Conservation (phyloP, 2,888 invertebrate species). For the Endomychus coccineus region DNA sequence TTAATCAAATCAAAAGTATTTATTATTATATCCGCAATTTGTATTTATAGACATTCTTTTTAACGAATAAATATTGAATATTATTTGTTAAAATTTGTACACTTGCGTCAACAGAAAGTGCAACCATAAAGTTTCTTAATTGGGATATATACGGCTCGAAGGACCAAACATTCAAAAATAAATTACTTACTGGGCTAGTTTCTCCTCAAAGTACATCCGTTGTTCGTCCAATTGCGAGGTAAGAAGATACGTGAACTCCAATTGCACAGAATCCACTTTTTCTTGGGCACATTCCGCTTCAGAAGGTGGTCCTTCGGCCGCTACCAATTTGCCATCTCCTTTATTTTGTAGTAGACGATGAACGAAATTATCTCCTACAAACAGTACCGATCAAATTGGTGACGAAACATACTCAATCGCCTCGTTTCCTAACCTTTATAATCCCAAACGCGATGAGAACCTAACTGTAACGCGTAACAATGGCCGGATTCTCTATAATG, state of each 20-base stretch:
- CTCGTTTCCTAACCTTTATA: conserved; percentile 74
- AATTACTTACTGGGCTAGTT: conserved; percentile 49
- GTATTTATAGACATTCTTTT: too few species aligned
- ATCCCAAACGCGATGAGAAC: conserved; percentile 97
- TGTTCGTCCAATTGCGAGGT: conserved; percentile 95
- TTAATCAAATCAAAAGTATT: too few species aligned
- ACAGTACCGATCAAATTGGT: too few species aligned
- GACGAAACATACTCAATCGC: too few species aligned
- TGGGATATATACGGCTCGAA: too few species aligned
- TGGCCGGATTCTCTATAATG: conserved; percentile 95
- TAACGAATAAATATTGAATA: too few species aligned
- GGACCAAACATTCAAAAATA: too few species aligned
- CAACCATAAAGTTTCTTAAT: too few species aligned
- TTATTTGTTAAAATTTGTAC: too few species aligned
- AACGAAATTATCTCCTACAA: conserved; percentile 80
- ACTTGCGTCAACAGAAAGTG: too few species aligned
- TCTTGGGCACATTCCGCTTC: conserved; percentile 58
- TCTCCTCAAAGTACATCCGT: conserved; percentile 83
- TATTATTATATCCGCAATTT: too few species aligned
- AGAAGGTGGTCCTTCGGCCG: conserved; percentile 59
- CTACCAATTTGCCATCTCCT: conserved; percentile 91
- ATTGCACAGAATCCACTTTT: conserved; percentile 89
- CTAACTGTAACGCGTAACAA: conserved; percentile 93
- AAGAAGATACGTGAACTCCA: conserved; percentile 93
- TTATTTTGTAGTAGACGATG: conserved; percentile 95